Percentiles rank a stretch among this genome's conserved stretches.
Conservation (phyloP, 1,140 invertebrate genomes). For the Bombus huntii region DNA sequence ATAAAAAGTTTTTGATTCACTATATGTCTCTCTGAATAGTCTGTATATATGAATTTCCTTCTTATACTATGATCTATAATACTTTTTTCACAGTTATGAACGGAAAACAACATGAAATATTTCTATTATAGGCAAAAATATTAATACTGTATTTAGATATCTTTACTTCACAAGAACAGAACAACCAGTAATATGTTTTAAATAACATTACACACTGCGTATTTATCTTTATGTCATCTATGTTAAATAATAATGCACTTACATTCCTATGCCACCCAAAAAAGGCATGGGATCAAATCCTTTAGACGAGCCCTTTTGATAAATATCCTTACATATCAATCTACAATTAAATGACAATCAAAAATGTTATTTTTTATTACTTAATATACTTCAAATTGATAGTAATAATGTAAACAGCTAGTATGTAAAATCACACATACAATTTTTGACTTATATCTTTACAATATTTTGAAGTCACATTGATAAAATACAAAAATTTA, state of each 20-base stretch:
- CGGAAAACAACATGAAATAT: neutral
- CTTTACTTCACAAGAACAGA: neutral
- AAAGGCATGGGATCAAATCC: constrained; percentile 87
- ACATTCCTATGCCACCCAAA: constrained; percentile 89
- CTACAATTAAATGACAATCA: constrained; percentile 67
- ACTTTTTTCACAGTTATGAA: neutral
- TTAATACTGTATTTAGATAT: neutral
- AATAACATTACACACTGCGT: neutral
- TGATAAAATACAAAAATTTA: neutral
- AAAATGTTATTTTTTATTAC: neutral
- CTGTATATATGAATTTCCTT: neutral
- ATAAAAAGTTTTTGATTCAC: constrained; percentile 58
- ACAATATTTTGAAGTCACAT: neutral
- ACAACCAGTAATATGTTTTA: neutral
- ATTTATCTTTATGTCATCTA: too few relatives aligned
- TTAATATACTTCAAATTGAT: constrained; percentile 12
- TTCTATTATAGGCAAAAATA: too few relatives aligned
- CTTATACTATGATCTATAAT: neutral
- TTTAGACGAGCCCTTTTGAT: constrained; percentile 85
- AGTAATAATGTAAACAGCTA: neutral
- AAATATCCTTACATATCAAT: constrained; percentile 88
- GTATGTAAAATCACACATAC: too few relatives aligned
- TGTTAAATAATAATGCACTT: constrained; percentile 77
- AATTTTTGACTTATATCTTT: neutral
- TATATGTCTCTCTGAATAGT: neutral